Conservation (phyloP, 1,140 invertebrate species). For the Pseudobourletiella spinata region DNA sequence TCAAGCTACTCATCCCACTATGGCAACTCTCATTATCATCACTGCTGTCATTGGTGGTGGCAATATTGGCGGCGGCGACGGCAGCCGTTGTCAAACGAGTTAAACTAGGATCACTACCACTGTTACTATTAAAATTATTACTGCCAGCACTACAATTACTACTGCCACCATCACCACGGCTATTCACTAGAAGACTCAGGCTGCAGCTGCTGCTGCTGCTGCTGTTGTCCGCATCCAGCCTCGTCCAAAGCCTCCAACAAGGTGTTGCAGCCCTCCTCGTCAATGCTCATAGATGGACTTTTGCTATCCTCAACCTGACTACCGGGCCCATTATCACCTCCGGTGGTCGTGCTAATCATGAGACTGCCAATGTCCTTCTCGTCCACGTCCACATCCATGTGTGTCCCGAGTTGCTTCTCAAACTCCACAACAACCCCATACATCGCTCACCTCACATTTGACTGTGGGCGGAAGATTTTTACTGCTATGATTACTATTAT, state of each 20-base stretch:
- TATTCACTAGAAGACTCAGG: conserved; percentile 8
- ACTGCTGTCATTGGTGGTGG: neutral
- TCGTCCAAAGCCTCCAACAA: conserved; percentile 2
- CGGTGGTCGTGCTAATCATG: conserved; percentile 1
- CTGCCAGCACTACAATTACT: no score
- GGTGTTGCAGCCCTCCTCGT: neutral
- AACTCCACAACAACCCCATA: no score
- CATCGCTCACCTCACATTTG: no score
- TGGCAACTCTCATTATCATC: conserved; percentile 21
- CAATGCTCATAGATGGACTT: neutral
- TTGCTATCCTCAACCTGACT: neutral
- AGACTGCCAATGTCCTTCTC: neutral
- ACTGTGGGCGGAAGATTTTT: neutral
- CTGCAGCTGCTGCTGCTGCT: conserved; percentile 17
- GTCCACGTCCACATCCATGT: neutral
- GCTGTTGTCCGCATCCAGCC: no score
- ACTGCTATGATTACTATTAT: neutral
- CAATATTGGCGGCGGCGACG: no score
- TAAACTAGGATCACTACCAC: conserved; percentile 6
- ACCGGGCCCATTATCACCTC: neutral
- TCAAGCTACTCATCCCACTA: conserved; percentile 21
- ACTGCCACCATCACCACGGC: neutral
- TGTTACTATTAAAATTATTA: conserved; percentile 13
- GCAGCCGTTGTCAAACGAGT: conserved; percentile 12
- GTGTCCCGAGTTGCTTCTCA: neutral